Base-by-base conservation (phyloP, 53 echinoderm and acorn worm genomes). In the Holothuria leucospilota region DNA sequence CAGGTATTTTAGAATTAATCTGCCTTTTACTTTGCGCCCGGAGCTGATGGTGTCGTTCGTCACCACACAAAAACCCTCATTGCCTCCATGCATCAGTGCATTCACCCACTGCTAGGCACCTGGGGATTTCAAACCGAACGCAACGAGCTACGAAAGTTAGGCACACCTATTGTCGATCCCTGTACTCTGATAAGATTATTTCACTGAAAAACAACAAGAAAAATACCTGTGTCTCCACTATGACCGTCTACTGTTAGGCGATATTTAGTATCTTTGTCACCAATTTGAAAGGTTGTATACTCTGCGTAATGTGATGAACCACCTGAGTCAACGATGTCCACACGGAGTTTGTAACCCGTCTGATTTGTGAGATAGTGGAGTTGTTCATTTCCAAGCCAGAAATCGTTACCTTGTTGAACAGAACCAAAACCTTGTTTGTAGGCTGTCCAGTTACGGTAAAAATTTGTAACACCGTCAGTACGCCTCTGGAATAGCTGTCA, bases 361-460 rank as follows among this genome's bases (percentile, higher is more conserved):
- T 72, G 72, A 40, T 39, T 40, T 41, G 72, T 72, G 21, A 72
- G 39, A 24, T 39, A 72, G 24, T 72, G 72, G 8, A 72, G 20
- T 72, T 72, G 40, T 11, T 72, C 72, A 72, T 72, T 72, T 20
- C 72, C 72, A 72, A 72, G 72, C 72, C 72, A 72, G 49, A 72
- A 72, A 18, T 72, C 24, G 5, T 12, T 24, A 24, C 41, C 49
- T 46, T 46, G 46, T 46, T 46, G 46, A 23, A 72, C 14, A 40
- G 40, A n/a, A 21, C 72, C 72, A 40, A 72, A 72, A 8, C 72
- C 72, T 15, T 40, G 2, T 14, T 72, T 41, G 72, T 72, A 72
- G 12, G n/a, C 23, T 21, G 16, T 29, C 71, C 71, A 71, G 71
- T 71, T 39, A n/a, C 40, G 71, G 5, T 18, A 13, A 71, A 71